Evolutionary conservation across 2,888 invertebrate species (phyloP), one percentile per base, ranked within the genome.

Genomic region (Myopa tessellatipennis): DNA sequence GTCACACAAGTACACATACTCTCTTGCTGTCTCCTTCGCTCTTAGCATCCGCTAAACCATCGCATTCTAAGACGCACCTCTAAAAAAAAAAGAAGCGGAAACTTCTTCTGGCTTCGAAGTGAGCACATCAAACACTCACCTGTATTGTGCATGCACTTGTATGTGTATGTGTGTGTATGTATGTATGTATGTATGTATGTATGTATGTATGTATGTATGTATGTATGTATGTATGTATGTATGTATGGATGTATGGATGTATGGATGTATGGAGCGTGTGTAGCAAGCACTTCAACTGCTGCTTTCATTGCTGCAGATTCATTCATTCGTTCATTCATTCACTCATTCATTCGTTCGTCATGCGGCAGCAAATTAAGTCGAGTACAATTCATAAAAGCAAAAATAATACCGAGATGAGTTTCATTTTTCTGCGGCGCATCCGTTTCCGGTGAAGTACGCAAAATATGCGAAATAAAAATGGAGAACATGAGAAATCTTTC

Each of bases 331-430:
- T 58, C 72, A n/a, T n/a, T n/a, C n/a, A n/a, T n/a, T n/a, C n/a
- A n/a, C n/a, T n/a, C n/a, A 72, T 72, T 40, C 34, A 34, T 60
- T 34, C 18, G 36, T 18, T 69, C 26, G 14, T 12, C 12, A 10
- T 72, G 40, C 61, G 38, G 40, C 60, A 61, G 26, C 73, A 73
- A 73, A 73, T 61, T 61, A 73, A 34, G 73, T 73, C 63, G 73
- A 63, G 45, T 61, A 36, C 34, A 61, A 73, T 73, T 61, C 55
- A 34, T 10, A 34, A 52, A 70, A 55, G 70, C 55, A 70, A 50
- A 70, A 55, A 18, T 26, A 70, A 45, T 55, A 70, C 34, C 65
- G 38, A 3, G 70, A 70, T 70, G 34, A 70, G 70, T 70, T 70
- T 34, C 10, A 36, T 70, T 55, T 14, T 26, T 34, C 55, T 70